These are phyloP conservation scores for Ormyrus rosae DNA, from an alignment of 2,888 invertebrate genomes.

Conservation along the genomic window DNA sequence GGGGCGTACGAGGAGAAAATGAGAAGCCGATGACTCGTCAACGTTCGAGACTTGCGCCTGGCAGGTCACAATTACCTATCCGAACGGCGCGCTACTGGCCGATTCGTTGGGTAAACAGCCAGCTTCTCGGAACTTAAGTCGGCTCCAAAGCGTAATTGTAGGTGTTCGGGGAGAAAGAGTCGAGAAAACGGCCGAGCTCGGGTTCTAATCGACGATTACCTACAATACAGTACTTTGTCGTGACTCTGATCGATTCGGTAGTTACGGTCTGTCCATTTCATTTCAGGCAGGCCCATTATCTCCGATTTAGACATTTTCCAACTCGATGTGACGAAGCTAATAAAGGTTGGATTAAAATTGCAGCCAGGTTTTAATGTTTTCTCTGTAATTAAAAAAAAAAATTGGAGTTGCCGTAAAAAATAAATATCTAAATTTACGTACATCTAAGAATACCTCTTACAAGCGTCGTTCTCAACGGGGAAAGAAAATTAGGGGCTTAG, in stretches of 20 bases:
- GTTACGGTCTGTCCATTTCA: background rate
- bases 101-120: conserved; percentile 18
- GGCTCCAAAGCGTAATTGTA: background rate
- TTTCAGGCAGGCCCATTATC: background rate
- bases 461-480: no score
- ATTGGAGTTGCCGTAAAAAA: no score
- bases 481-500: no score
- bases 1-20: background rate
- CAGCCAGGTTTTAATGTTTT: no score
- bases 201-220: conserved; percentile 22
- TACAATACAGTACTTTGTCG: conserved; percentile 1
- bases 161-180: background rate
- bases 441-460: no score
- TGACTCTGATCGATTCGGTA: conserved; percentile 6
- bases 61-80: conserved; percentile 27
- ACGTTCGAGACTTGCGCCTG: background rate
- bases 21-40: conserved; percentile 32
- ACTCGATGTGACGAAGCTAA: no score
- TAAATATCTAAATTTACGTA: no score
- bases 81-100: background rate
- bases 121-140: conserved; percentile 10
- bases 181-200: background rate
- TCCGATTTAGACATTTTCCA: no score
- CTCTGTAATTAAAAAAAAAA: no score
- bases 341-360: no score